Evolutionary conservation across 2,797 vertebrate species (phyloP), one percentile per base, ranked within the genome.

Genomic region (Coranthus polyacanthus): DNA sequence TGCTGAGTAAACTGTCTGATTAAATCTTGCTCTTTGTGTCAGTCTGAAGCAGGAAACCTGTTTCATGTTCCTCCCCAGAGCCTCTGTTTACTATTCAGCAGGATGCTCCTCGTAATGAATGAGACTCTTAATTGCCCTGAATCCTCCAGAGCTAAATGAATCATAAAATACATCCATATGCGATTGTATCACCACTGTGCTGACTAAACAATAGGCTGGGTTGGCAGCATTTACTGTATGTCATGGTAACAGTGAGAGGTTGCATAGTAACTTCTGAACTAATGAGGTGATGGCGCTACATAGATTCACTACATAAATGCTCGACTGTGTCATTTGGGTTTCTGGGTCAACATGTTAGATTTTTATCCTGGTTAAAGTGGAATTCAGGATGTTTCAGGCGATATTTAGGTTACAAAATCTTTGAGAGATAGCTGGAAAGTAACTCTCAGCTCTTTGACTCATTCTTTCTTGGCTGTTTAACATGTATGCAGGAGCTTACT

Each of bases 91-190:
- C 75, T 71, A 84, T 90, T 87, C 88, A 81, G 75, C 76, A 76
- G 69, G 75, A 84, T 73, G 80, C 67, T 66, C 70, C 67, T 43
- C 32, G 38, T 87, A 85, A 90, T 90, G 82, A 90, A 93, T 88
- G 78, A 79, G 63, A 79, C 47, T 79, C 71, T 81, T 92, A 91
- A 92, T 91, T 89, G 88, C 71, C 63, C 47, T 10, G 24, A 73
- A 80, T 79, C 65, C 78, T 83, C 78, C 75, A 71, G 51, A 85
- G 73, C 71, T 67, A 84, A 88, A 92, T 92, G 54, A 92, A 92
- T 93, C 85, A 88, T 84, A 88, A 78, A 83, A 77, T 65, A 70
- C 74, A 72, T 57, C 75, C 82, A 77, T 63, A 68, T 80, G 78
- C 51, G 79, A 70, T 72, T 67, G 68, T 81, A 71, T 82, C 70